Conservation (phyloP, 2,797 vertebrate species). For the Synanceia verrucosa region DNA sequence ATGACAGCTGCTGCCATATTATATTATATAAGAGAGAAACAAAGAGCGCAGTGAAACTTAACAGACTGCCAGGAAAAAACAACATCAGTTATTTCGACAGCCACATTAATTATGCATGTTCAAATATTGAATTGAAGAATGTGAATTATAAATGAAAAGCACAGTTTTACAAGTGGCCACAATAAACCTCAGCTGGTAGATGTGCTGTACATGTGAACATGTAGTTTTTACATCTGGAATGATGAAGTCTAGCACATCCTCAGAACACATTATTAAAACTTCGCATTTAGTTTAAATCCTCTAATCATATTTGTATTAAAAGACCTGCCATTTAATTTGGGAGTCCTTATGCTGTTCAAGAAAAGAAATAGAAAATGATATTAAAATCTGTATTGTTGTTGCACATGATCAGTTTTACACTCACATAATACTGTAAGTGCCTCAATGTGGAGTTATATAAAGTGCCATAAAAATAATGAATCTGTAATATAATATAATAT, state of each 20-base stretch:
- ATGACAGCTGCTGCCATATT: constrained; percentile 4
- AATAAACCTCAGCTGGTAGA: neutral
- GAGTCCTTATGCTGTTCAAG: too few relatives aligned
- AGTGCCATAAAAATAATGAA: too few relatives aligned
- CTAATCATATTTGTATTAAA: neutral
- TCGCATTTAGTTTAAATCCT: neutral
- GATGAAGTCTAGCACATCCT: too few relatives aligned
- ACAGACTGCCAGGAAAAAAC: neutral
- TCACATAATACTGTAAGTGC: neutral
- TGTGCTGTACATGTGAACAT: too few relatives aligned
- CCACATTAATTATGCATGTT: neutral
- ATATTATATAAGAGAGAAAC: neutral
- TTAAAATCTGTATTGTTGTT: neutral
- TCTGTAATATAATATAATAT: neutral
- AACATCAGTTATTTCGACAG: neutral
- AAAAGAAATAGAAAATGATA: neutral
- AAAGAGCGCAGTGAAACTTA: neutral
- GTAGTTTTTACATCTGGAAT: too few relatives aligned
- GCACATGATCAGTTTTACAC: too few relatives aligned
- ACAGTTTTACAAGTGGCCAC: neutral
- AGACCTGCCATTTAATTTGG: neutral
- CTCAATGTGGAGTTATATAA: too few relatives aligned
- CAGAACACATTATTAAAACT: neutral
- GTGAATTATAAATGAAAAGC: neutral
- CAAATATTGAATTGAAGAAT: neutral